Evolutionary conservation across 2,888 invertebrate species (phyloP).

Genomic region (Macrophya alboannulata): DNA sequence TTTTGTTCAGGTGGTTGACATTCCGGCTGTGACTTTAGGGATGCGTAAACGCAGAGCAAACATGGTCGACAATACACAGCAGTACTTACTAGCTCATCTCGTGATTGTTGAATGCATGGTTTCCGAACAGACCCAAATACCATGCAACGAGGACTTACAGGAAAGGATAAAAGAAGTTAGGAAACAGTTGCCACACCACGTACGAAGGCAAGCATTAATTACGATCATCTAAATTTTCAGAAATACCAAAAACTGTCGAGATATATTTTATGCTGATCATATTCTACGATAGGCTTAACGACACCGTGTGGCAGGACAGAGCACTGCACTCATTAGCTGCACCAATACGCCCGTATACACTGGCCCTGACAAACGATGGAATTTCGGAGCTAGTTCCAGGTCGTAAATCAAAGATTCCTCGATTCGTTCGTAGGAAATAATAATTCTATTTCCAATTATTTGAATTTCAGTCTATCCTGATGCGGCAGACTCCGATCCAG

Average conservation of each 20-base stretch:
- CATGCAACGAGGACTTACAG: conserved; percentile 74
- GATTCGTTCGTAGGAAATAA: neutral
- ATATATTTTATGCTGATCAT: neutral
- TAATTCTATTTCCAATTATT: neutral
- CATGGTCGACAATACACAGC: conserved; percentile 77
- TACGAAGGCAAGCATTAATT: conserved; percentile 72
- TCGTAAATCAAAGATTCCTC: conserved; percentile 60
- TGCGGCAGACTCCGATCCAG: neutral
- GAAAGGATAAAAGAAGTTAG: conserved; percentile 69
- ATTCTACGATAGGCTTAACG: conserved; percentile 68
- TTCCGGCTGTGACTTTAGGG: conserved; percentile 65
- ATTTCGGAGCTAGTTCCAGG: conserved; percentile 77
- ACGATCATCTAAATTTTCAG: neutral
- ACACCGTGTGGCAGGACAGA: conserved; percentile 79
- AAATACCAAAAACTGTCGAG: neutral
- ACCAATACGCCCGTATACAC: conserved; percentile 62
- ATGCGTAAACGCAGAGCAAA: conserved; percentile 70
- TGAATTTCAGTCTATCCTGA: neutral
- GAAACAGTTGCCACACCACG: conserved; percentile 68
- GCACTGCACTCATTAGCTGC: conserved; percentile 72
- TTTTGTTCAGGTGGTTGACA: conserved; percentile 66
- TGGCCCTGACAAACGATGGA: conserved; percentile 76
- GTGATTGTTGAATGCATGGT: conserved; percentile 79
- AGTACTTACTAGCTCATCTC: conserved; percentile 80
- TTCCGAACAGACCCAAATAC: conserved; percentile 75